Evolutionary conservation across 2,113 vertebrate species (phyloP), one percentile per base, ranked within the genome.

Genomic region (Acrocephalus kingi): DNA sequence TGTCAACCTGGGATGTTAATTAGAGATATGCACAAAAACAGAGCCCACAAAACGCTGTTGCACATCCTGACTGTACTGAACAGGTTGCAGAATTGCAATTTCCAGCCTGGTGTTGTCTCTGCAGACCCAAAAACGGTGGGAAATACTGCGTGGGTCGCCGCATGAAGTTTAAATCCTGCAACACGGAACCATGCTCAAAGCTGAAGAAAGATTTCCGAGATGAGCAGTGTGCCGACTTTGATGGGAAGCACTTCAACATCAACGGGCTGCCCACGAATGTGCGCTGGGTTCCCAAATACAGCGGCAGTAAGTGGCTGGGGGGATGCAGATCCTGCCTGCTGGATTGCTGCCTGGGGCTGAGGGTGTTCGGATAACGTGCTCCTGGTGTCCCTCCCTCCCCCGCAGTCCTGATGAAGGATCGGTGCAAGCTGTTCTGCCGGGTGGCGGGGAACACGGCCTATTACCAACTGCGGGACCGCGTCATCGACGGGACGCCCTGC

Each of bases 111-210:
- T 84, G 87, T 77, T 83, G 54, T 96, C 87, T 84, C 58, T 87
- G 48, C 97, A 99, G 99, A 84, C 99, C 99, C 28, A 99, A 97
- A 97, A 99, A 99, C 0, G 99, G 99, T 87, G 99, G 99, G 13
- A 98, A 98, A 85, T 99, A 99, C 96, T 99, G 99, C 2, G 98
- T 99, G 51, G 99, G 99, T 10, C 99, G 99, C 11, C 98, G 99
- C 85, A 99, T 99, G 99, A 99, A 99, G 97, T 99, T 99, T 80
- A 99, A 99, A 84, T 99, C 99, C 80, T 99, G 99, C 95, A 99
- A 99, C 98, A 99, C 98, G 0, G 99, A 99, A 66, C 99, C 99
- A 0, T 99, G 99, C 97, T 98, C 98, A 3, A 99, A 98, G 96
- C 98, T 99, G 97, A 99, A 98, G 96, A 98, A 98, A 61, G 99